A percentile compares a stretch with the other conserved stretches of the same genome.
Conservation (phyloP, 2,797 vertebrate genomes). For the Dermochelys coriacea region DNA sequence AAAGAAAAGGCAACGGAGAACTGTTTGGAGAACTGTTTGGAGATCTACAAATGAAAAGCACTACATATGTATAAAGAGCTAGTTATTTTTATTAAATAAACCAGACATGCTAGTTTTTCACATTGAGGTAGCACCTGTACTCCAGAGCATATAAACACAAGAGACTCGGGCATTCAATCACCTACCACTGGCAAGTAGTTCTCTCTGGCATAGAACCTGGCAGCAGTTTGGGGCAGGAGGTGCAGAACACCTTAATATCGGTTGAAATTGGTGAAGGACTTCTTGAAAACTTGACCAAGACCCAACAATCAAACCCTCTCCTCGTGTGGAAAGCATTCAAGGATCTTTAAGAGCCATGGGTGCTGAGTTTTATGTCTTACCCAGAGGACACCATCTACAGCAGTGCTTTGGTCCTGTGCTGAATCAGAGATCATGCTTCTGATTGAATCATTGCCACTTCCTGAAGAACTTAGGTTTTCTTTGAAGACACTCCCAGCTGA, state of each 20-base stretch:
- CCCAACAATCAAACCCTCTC: neutral
- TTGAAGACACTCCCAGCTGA: neutral
- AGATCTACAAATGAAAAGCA: neutral
- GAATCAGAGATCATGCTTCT: neutral
- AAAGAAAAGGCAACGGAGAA: neutral
- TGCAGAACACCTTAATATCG: neutral
- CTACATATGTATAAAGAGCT: neutral
- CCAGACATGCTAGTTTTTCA: neutral
- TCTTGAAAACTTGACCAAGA: neutral
- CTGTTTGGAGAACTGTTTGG: neutral
- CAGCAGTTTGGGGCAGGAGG: too few relatives aligned
- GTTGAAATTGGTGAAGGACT: neutral
- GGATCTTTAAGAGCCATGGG: neutral
- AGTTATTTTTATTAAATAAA: neutral
- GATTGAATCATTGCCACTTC: neutral
- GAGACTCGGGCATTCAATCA: neutral
- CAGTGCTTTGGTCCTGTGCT: neutral
- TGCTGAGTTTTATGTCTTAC: neutral
- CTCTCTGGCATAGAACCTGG: neutral
- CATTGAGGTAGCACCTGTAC: too few relatives aligned
- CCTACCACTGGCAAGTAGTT: neutral
- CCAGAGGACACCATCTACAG: neutral
- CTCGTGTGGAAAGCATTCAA: neutral
- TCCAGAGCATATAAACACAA: neutral
- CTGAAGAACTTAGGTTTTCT: neutral